Conservation (phyloP, 2,113 vertebrate genomes). For the Amphilophus citrinellus region DNA sequence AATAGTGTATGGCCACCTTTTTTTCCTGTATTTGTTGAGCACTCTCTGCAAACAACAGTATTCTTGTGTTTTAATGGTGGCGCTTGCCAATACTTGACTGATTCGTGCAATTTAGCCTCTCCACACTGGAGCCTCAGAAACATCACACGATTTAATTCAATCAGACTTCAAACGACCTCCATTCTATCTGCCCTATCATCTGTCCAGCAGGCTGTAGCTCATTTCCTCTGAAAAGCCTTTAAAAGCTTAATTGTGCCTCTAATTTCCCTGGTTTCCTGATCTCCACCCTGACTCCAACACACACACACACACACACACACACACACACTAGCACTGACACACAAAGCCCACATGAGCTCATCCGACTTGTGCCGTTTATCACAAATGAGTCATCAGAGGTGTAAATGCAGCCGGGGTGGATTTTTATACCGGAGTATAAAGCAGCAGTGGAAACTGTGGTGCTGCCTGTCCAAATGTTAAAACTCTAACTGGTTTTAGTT, state of each 20-base stretch:
- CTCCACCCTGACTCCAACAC: constrained; percentile 47
- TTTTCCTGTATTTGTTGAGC: not conserved
- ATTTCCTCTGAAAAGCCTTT: constrained; percentile 80
- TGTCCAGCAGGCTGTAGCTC: constrained; percentile 53
- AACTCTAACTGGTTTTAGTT: not conserved
- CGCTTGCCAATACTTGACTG: not conserved
- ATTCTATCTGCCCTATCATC: constrained; percentile 54
- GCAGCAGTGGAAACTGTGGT: not conserved
- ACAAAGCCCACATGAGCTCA: constrained; percentile 46
- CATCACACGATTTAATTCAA: constrained; percentile 63
- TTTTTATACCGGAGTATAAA: not conserved
- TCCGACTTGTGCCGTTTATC: constrained; percentile 37
- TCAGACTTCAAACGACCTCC: constrained; percentile 55
- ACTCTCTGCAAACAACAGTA: not conserved
- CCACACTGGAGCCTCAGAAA: constrained; percentile 31
- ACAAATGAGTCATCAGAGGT: constrained; percentile 31
- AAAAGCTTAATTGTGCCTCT: constrained; percentile 69
- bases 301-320: constrained; percentile 17
- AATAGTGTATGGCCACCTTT: not conserved
- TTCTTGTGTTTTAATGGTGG: not conserved
- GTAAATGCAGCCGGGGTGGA: not conserved
- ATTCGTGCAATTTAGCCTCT: not conserved
- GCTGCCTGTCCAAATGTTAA: not conserved
- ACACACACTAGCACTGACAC: constrained; percentile 4
- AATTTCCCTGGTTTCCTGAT: constrained; percentile 68